A percentile compares a stretch with the other conserved stretches of the same genome.
Conservation (phyloP, 2,113 vertebrate genomes). For the Cebidichthys violaceus region DNA sequence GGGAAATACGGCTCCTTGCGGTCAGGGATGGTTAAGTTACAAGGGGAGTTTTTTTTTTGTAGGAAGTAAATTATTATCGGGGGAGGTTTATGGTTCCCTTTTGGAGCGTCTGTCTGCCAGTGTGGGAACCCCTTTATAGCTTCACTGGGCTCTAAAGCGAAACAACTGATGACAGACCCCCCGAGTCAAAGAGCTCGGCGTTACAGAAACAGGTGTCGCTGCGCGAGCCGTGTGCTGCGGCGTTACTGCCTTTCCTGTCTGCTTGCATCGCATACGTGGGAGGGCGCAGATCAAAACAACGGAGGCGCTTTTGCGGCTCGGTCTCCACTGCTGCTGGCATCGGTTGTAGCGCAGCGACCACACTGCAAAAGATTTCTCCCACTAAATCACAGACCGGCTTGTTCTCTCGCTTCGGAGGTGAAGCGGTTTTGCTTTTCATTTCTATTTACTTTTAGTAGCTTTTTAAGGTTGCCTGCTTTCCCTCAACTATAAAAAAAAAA, state of each 20-base stretch:
- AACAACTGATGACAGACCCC: slow-evolving; percentile 68
- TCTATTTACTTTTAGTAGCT: neutral
- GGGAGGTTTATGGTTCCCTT: slow-evolving; percentile 48
- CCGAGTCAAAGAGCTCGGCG: slow-evolving; percentile 52
- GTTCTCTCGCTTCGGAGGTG: slow-evolving; percentile 18
- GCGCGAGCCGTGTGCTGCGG: slow-evolving; percentile 23
- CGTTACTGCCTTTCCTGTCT: slow-evolving; percentile 64
- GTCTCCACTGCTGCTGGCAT: slow-evolving; percentile 29
- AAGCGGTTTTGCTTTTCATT: slow-evolving; percentile 19
- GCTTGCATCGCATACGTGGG: slow-evolving; percentile 39
- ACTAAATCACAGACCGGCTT: slow-evolving; percentile 52
- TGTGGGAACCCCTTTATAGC: slow-evolving; percentile 75
- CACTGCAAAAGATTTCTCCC: slow-evolving; percentile 7
- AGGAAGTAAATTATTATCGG: slow-evolving; percentile 54
- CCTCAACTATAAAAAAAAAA: neutral
- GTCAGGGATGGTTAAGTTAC: slow-evolving; percentile 32
- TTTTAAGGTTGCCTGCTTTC: neutral
- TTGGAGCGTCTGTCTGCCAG: slow-evolving; percentile 48
- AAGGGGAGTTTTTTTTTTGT: slow-evolving; percentile 25
- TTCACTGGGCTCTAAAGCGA: slow-evolving; percentile 49
- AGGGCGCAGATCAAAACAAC: slow-evolving; percentile 69
- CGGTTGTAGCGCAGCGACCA: slow-evolving; percentile 36
- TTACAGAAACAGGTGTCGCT: slow-evolving; percentile 76
- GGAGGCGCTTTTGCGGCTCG: slow-evolving; percentile 41
- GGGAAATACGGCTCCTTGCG: neutral